A percentile compares a stretch with the other conserved stretches of the same genome.
phyloP scores from a whole-genome alignment of 2,888 invertebrate species.

The Petrophora chlorosata region DNA sequence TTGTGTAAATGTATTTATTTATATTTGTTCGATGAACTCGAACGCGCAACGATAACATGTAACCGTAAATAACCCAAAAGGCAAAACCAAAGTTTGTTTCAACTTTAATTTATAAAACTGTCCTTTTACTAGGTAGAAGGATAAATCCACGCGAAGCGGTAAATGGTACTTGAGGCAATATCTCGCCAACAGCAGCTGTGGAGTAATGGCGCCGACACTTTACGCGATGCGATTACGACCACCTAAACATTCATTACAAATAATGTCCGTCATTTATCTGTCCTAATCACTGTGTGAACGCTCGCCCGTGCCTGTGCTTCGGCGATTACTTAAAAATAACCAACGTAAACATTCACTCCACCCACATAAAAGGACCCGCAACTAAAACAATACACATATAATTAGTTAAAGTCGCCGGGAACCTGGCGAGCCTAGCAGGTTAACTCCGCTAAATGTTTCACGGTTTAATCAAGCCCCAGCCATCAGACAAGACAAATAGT shows the following conservation, averaged over 20 bases:
- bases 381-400: constrained; percentile 29
- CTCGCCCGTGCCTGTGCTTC: constrained; percentile 51
- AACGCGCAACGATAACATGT: too few relatives aligned
- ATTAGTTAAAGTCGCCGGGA: constrained; percentile 28
- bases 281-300: constrained; percentile 77
- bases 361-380: constrained; percentile 21
- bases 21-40: too few relatives aligned
- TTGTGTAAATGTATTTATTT: too few relatives aligned
- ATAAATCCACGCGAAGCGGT: constrained; percentile 71
- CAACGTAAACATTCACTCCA: constrained; percentile 37
- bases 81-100: constrained; percentile 36
- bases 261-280: constrained; percentile 83
- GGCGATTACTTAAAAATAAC: constrained; percentile 52
- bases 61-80: constrained; percentile 1
- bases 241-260: constrained; percentile 84
- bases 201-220: constrained; percentile 82
- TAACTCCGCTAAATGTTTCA: constrained; percentile 77
- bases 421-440: constrained; percentile 53
- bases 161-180: constrained; percentile 77
- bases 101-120: constrained; percentile 51
- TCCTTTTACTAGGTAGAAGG: constrained; percentile 54
- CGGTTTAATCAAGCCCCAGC: constrained; percentile 80
- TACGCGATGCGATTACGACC: constrained; percentile 82
- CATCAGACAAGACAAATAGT: constrained; percentile 82
- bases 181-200: constrained; percentile 80